Evolutionary conservation across 1,140 invertebrate genomes (phyloP).

Genomic region (Brachystomella parvula): DNA sequence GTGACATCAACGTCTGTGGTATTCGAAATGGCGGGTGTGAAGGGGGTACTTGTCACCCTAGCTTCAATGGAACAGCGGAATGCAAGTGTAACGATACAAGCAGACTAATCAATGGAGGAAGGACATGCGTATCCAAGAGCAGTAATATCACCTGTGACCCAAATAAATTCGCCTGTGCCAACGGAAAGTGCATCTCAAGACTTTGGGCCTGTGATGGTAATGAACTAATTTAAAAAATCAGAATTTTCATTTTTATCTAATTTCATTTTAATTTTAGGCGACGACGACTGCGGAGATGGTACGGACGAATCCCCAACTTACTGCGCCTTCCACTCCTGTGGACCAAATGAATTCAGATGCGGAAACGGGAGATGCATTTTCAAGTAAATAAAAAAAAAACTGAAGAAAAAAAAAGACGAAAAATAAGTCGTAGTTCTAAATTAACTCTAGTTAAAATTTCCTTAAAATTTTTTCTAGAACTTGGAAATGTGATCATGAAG

Average conservation of each 20-base stretch:
- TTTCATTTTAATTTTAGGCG: slow-evolving; percentile 10
- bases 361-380: slow-evolving; percentile 83
- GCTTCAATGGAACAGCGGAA: slow-evolving; percentile 67
- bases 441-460: neutral
- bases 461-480: slow-evolving; percentile 62
- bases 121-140: slow-evolving; percentile 67
- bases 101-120: slow-evolving; percentile 82
- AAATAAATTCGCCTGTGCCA: slow-evolving; percentile 83
- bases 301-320: slow-evolving; percentile 88
- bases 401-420: neutral
- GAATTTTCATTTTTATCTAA: slow-evolving; percentile 5
- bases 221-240: slow-evolving; percentile 46
- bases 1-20: slow-evolving; percentile 73
- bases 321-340: slow-evolving; percentile 88
- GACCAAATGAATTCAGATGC: slow-evolving; percentile 85
- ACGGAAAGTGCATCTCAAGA: slow-evolving; percentile 89
- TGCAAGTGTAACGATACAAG: slow-evolving; percentile 77
- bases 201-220: slow-evolving; percentile 96
- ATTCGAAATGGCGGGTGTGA: slow-evolving; percentile 94
- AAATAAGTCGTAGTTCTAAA: neutral
- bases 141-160: slow-evolving; percentile 80
- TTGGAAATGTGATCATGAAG: slow-evolving; percentile 90
- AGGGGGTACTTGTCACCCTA: slow-evolving; percentile 87
- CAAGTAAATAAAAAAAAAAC: too few species aligned
- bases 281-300: slow-evolving; percentile 76